phyloP scores from a whole-genome alignment of 64 coral and sea anemone genomes.

The Anthopleura sola region DNA sequence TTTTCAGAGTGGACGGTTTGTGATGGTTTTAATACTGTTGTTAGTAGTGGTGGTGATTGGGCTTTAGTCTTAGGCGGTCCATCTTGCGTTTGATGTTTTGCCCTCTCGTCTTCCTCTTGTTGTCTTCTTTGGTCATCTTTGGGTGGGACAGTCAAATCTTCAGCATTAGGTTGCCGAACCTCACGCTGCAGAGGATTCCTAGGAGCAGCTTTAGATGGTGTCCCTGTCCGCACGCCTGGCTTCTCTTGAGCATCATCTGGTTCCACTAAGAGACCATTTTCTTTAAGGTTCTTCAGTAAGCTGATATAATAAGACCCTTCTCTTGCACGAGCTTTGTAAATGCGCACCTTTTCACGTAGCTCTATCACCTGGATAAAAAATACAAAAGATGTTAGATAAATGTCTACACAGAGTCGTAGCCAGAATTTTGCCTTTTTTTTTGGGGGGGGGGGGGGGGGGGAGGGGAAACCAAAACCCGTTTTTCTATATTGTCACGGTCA shows the following conservation, averaged over 20 bases:
- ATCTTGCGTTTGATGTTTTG: neutral
- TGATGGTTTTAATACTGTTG: neutral
- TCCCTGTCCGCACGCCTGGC: neutral
- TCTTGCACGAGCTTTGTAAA: conserved; percentile 45
- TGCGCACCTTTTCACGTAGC: conserved; percentile 59
- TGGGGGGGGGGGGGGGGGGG: no score
- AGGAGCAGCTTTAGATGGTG: neutral
- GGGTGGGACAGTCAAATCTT: neutral
- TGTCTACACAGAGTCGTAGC: neutral
- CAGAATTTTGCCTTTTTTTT: no score
- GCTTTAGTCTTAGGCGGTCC: neutral
- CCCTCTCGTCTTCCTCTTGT: neutral
- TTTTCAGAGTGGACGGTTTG: neutral
- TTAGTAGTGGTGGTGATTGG: neutral
- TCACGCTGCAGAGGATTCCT: neutral
- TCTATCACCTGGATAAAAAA: conserved; percentile 50
- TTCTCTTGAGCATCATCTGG: neutral
- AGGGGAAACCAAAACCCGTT: no score
- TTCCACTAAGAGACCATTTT: neutral
- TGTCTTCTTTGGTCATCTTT: neutral
- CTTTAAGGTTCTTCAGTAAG: conserved; percentile 15
- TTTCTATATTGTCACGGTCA: no score
- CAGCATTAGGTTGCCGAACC: neutral
- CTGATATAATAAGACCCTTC: conserved; percentile 44
- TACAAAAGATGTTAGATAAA: neutral